Evolutionary conservation across 37 sponge, comb jelly and placozoan genomes (phyloP).

Genomic region (Geodia barretti): DNA sequence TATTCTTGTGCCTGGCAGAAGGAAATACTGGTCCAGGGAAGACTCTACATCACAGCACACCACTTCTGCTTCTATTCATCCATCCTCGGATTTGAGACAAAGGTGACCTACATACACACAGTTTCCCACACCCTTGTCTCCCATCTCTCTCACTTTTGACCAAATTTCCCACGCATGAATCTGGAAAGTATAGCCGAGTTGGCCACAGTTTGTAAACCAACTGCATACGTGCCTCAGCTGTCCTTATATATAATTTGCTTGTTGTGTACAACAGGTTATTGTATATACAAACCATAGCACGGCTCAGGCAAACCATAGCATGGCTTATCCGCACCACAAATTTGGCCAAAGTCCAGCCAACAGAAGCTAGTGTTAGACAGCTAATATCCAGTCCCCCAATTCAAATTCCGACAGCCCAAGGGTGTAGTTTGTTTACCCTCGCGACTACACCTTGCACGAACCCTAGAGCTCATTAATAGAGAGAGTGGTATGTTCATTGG

Average conservation of each 20-base stretch:
- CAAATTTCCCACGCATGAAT: too few relatives aligned
- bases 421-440: neutral
- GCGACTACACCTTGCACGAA: neutral
- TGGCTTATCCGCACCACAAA: too few relatives aligned
- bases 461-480: neutral
- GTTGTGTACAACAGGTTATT: too few relatives aligned
- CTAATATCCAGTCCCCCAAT: too few relatives aligned
- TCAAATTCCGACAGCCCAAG: neutral
- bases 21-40: conserved; percentile 62
- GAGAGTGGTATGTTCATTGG: neutral
- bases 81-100: conserved; percentile 53
- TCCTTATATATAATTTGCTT: neutral
- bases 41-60: conserved; percentile 52
- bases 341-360: too few relatives aligned
- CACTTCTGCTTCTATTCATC: conserved; percentile 66
- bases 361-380: too few relatives aligned
- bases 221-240: neutral
- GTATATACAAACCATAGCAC: too few relatives aligned
- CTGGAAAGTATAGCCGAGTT: too few relatives aligned
- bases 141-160: too few relatives aligned
- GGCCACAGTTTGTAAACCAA: too few relatives aligned
- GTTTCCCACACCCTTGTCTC: neutral
- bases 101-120: conserved; percentile 27
- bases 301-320: too few relatives aligned
- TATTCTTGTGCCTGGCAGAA: conserved; percentile 75